Evolutionary conservation across 2,113 vertebrate genomes (phyloP).

Genomic region (Ahaetulla prasina): DNA sequence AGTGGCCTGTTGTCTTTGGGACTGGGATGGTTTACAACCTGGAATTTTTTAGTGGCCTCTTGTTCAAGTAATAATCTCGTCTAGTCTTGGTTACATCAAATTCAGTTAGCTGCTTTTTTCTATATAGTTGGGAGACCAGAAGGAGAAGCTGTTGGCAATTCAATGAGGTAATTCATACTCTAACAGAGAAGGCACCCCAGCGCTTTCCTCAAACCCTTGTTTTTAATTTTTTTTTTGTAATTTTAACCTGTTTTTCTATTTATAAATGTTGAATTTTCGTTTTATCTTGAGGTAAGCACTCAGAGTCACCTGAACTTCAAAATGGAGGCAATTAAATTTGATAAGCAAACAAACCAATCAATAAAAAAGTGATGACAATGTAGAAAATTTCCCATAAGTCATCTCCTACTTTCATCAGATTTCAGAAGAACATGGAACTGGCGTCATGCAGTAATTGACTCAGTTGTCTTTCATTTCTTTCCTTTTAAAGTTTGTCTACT

Average conservation of each 20-base stretch:
- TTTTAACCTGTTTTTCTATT: not conserved
- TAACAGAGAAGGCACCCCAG: not conserved
- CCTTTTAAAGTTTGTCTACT: not conserved
- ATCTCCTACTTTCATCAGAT: constrained; percentile 40
- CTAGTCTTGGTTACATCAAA: not conserved
- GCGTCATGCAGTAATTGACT: constrained; percentile 46
- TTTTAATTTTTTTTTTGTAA: not conserved
- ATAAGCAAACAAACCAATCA: not conserved
- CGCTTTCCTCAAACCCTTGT: not conserved
- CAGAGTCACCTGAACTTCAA: not conserved
- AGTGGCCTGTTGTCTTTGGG: not conserved
- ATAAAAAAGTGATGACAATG: not conserved
- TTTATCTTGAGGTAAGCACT: not conserved
- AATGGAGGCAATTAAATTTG: not conserved
- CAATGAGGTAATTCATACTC: not conserved
- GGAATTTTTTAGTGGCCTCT: not conserved
- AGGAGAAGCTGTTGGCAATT: not conserved
- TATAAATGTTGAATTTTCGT: not conserved
- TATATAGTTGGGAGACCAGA: not conserved
- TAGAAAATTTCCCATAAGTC: constrained; percentile 14
- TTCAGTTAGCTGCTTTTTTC: not conserved
- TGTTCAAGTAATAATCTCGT: not conserved
- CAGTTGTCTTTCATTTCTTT: too few relatives aligned
- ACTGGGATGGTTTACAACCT: not conserved
- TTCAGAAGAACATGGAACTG: constrained; percentile 18